A percentile compares a stretch with the other conserved stretches of the same genome.
phyloP scores from a whole-genome alignment of 2,113 vertebrate genomes.

The Dicerorhinus sumatrensis region DNA sequence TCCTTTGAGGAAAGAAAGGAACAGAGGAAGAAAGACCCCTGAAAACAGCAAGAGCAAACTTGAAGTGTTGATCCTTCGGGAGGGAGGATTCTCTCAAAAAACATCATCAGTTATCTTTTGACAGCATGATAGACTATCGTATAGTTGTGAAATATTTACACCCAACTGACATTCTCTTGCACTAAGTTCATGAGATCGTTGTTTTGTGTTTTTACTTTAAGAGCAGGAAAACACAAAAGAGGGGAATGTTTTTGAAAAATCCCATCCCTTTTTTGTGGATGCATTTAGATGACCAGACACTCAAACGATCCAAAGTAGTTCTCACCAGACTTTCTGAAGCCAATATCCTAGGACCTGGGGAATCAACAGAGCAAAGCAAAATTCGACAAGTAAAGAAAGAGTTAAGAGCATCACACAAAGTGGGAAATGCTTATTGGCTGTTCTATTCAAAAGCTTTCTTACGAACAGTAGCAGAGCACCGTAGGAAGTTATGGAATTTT shows the following conservation, averaged over 20 bases:
- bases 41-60: not conserved
- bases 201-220: conserved; percentile 26
- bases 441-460: not conserved
- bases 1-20: not conserved
- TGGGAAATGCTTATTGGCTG: not conserved
- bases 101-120: not conserved
- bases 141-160: not conserved
- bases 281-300: not conserved
- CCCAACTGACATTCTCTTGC: not conserved
- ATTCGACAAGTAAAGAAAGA: not conserved
- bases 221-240: not conserved
- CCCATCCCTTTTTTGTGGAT: not conserved
- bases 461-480: not conserved
- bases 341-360: not conserved
- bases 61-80: not conserved
- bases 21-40: not conserved
- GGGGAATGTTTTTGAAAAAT: conserved; percentile 17
- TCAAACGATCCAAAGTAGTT: not conserved
- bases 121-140: not conserved
- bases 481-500: conserved; percentile 9
- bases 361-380: not conserved
- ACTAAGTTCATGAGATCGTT: not conserved
- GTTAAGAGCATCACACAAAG: not conserved
- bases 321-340: not conserved
- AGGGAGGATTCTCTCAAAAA: conserved; percentile 25